Evolutionary conservation across 1,140 invertebrate species (phyloP), one percentile per base, ranked within the genome.

Genomic region (Wasmannia auropunctata): DNA sequence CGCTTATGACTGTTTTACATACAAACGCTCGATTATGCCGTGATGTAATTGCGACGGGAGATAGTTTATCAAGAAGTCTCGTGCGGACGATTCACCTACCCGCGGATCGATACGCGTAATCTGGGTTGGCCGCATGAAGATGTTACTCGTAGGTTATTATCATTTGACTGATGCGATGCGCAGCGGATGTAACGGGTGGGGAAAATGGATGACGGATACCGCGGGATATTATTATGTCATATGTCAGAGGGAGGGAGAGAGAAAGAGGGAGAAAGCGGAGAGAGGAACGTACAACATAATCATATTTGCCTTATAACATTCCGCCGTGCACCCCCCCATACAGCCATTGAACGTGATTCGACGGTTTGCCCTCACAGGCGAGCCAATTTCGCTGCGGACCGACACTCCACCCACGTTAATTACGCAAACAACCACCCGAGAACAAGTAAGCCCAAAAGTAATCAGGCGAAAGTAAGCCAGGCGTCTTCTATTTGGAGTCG

Each of bases 141-240:
- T 72, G 51, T 80, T 80, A n/a, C 62, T 69, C 22, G 34, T 16
- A 80, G n/a, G 62, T 56, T 83, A 74, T 83, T 74, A 72, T 83
- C 67, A 83, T 83, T 83, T 83, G 51, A 83, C 51, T 72, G 79
- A 72, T 72, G 49, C 8, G 37, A 58, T 28, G 14, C 25, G 22
- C 34, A n/a, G 14, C 63, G 58, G 11, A 19, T 28, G 16, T 67
- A 80, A 43, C 62, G 60, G 31, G 7, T 40, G 4, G n/a, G 37
- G 79, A 83, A 72, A 74, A 83, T 83, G 31, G 67, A 58, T 80
- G 62, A 80, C 60, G 43, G 28, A 22, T 56, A 81, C 34, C 65
- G 11, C 25, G 28, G 37, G n/a, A 19, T 83, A 70, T 72, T 83
- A 83, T 72, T 83, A 83, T 58, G n/a, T 46, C 67, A 54, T 40